Evolutionary conservation across 2,888 invertebrate genomes (phyloP), one percentile per base, ranked within the genome.

Genomic region (Sisyra terminalis): DNA sequence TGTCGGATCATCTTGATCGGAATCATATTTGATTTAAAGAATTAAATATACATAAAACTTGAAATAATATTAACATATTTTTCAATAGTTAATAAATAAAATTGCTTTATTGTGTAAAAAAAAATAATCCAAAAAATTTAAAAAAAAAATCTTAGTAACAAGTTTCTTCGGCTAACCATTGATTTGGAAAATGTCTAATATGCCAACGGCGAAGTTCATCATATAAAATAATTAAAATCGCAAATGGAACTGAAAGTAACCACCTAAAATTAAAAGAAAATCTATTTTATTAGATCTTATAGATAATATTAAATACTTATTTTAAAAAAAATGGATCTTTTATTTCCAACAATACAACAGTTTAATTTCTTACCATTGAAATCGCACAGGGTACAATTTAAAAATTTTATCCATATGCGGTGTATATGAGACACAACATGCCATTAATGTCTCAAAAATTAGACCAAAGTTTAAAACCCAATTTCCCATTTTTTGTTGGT

Each of bases 401-500:
- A 85, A 70, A 38, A 76, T 63, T 50, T 69, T 67, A 53, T 79
- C 70, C 63, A 78, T 77, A 16, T 76, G 60, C 2, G 84, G 84
- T 48, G 73, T 59, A 57, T 83, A 83, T 5, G 77, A 73, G 29
- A 83, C 69, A 52, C 75, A 56, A 37, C 73, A 60, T 13, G 82
- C 80, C 14, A 78, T 66, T n/a, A 69, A 53, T 14, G 82, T 68
- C 57, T 81, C 75, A 43, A 76, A 60, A 1, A 75, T 38, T 42
- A 80, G 68, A 47, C 75, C 74, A 1, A 68, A 51, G 51, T 78
- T 78, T 29, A 80, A 55, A 3, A 74, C 66, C 57, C 73, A 71
- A 51, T 80, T 80, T 17, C 61, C 71, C 83, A 86, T 84, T 47
- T 83, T 81, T 54, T 85, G 84, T 50, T 78, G 74, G 40, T 79